Conservation (phyloP, 2,888 invertebrate species). For the Anorthoa munda region DNA sequence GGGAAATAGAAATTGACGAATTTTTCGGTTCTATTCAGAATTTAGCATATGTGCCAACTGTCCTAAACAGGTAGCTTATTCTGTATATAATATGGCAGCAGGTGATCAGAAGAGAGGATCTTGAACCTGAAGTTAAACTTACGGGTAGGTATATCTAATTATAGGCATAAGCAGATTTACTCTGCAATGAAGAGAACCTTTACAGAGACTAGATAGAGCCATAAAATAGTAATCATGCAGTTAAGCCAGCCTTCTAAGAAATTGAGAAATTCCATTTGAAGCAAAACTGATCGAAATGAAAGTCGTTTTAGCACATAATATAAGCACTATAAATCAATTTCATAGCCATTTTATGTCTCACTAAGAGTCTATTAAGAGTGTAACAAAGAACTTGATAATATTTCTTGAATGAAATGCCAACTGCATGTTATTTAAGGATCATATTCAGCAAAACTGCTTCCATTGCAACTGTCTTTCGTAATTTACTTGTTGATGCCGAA, state of each 20-base stretch:
- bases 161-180: background rate
- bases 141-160: background rate
- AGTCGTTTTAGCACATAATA: background rate
- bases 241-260: background rate
- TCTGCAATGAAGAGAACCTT: background rate
- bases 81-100: too few relatives aligned
- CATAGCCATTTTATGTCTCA: constrained; percentile 3
- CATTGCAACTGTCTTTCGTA: constrained; percentile 71
- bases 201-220: background rate
- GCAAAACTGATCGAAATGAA: constrained; percentile 2
- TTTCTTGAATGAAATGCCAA: constrained; percentile 22
- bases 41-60: background rate
- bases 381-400: constrained; percentile 1
- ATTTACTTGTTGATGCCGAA: constrained; percentile 67
- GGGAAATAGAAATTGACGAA: background rate
- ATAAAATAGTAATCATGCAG: constrained; percentile 12
- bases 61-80: background rate
- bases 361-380: background rate
- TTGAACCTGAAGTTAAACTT: background rate
- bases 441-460: constrained; percentile 45
- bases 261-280: constrained; percentile 6
- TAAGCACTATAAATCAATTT: constrained; percentile 18
- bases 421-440: constrained; percentile 25
- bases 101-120: background rate
- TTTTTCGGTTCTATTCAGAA: background rate